Evolutionary conservation across 2,113 vertebrate genomes (phyloP).

Genomic region (Brachypteracias leptosomus): DNA sequence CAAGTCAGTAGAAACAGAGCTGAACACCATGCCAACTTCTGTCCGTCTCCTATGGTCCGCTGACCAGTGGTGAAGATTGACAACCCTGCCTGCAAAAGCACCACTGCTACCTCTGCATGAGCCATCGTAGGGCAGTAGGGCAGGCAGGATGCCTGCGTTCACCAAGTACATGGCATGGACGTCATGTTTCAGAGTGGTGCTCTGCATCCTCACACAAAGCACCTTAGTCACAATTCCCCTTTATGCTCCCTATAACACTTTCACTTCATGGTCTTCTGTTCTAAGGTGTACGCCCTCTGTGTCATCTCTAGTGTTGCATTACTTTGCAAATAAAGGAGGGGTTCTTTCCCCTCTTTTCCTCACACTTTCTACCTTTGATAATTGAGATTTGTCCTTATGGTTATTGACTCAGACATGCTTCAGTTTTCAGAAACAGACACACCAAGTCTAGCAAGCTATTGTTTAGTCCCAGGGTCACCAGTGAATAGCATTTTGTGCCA

Average conservation of each 20-base stretch:
- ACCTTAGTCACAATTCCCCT: not conserved
- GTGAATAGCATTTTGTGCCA: not conserved
- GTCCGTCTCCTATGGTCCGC: not conserved
- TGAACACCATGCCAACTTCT: not conserved
- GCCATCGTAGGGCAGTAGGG: accelerated
- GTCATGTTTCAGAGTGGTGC: not conserved
- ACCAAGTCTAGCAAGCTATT: not conserved
- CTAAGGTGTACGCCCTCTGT: accelerated
- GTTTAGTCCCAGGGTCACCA: not conserved
- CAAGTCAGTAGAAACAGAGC: not conserved
- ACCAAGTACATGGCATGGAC: too few species aligned
- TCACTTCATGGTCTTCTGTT: not conserved
- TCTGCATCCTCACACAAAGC: not conserved
- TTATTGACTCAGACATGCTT: not conserved
- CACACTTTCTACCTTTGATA: not conserved
- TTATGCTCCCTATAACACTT: not conserved
- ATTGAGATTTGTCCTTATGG: not conserved
- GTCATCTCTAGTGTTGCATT: not conserved
- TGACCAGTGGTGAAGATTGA: not conserved
- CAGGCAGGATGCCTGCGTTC: not conserved
- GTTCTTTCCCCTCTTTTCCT: not conserved
- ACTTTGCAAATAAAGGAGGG: not conserved
- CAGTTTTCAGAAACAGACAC: not conserved
- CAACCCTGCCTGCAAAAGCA: not conserved
- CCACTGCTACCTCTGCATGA: not conserved